Percentiles rank a stretch among this genome's conserved stretches.
phyloP scores from a whole-genome alignment of 2,113 vertebrate species.

The Brienomyrus brachyistius region DNA sequence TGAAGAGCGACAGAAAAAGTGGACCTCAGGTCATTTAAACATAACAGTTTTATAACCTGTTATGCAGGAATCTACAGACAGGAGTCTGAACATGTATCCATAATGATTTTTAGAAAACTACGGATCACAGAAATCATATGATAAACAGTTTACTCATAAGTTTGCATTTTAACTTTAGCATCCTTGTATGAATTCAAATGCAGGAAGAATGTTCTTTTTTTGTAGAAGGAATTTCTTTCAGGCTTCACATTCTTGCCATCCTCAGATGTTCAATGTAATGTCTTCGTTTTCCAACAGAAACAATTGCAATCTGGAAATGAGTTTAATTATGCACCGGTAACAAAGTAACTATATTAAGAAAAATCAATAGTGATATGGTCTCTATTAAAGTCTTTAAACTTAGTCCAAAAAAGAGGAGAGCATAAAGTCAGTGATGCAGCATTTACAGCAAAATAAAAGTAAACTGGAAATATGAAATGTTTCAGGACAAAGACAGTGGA shows the following conservation, averaged over 20 bases:
- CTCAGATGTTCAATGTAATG: not conserved
- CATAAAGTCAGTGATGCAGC: not conserved
- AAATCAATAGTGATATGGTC: not conserved
- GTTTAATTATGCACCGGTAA: not conserved
- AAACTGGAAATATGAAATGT: not conserved
- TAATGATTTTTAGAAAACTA: not conserved
- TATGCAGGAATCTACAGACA: not conserved
- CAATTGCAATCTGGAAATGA: not conserved
- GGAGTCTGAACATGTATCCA: not conserved
- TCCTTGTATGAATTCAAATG: not conserved
- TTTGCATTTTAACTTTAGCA: not conserved
- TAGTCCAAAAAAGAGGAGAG: not conserved
- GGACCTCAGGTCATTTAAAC: not conserved
- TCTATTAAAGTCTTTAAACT: not conserved
- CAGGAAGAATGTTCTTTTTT: not conserved
- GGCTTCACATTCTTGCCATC: not conserved
- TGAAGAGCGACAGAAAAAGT: not conserved
- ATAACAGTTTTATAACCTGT: not conserved
- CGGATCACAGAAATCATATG: not conserved
- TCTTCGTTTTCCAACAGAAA: not conserved
- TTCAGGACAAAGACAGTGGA: not conserved
- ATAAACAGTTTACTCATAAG: not conserved
- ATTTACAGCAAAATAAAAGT: not conserved
- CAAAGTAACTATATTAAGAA: not conserved
- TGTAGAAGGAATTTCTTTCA: not conserved